Conservation (phyloP, 92 coral and sea anemone species). For the Epizoanthus scotinus region DNA sequence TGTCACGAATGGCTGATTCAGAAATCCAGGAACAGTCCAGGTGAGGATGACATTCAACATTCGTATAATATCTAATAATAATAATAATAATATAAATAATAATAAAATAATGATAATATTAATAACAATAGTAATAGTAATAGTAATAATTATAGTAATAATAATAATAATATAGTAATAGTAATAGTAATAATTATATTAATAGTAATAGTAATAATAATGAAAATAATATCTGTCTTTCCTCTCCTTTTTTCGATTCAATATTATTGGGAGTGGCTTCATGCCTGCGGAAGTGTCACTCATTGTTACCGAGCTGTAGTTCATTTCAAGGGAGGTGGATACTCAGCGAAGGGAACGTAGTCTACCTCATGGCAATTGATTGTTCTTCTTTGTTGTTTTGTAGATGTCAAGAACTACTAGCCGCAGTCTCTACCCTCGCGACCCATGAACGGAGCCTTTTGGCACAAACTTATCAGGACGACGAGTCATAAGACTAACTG, state of each 20-base stretch:
- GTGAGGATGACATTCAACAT: slow-evolving; percentile 26
- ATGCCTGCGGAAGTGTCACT: too few relatives aligned
- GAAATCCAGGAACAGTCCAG: slow-evolving; percentile 86
- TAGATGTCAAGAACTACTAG: slow-evolving; percentile 88
- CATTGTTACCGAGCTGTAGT: too few relatives aligned
- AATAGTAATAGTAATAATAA: too few relatives aligned
- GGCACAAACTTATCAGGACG: slow-evolving; percentile 65
- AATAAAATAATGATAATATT: too few relatives aligned
- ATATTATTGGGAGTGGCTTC: too few relatives aligned
- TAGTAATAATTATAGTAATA: too few relatives aligned
- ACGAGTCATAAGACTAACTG: not conserved
- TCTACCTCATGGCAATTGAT: not conserved
- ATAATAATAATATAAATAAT: too few relatives aligned
- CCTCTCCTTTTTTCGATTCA: not conserved
- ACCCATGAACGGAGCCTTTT: slow-evolving; percentile 92
- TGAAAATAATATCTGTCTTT: not conserved
- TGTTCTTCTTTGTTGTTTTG: slow-evolving; percentile 1
- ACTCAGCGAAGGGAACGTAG: not conserved
- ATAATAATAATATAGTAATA: too few relatives aligned
- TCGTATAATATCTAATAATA: too few relatives aligned
- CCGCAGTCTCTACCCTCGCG: slow-evolving; percentile 86
- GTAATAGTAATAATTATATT: too few relatives aligned
- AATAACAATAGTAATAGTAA: too few relatives aligned
- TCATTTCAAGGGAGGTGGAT: not conserved
- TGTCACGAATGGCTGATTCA: slow-evolving; percentile 68